Evolutionary conservation across 2,797 vertebrate genomes (phyloP).

Genomic region (Sebastiscus tertius): DNA sequence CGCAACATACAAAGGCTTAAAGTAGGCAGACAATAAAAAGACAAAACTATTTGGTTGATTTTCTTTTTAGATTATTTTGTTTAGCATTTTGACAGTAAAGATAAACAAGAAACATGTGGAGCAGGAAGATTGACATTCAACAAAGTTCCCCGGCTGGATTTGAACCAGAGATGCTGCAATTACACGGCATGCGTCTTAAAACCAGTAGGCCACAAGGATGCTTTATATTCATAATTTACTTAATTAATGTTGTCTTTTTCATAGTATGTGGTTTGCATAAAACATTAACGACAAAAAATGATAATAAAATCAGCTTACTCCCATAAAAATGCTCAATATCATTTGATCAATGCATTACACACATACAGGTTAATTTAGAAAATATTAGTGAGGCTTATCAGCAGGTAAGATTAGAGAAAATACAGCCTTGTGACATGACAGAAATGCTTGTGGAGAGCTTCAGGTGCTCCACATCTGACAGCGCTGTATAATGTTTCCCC

Average conservation of each 20-base stretch:
- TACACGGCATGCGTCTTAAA: not conserved
- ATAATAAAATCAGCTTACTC: not conserved
- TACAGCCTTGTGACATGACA: not conserved
- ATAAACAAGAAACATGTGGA: not conserved
- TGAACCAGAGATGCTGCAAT: not conserved
- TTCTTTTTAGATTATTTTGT: not conserved
- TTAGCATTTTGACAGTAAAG: not conserved
- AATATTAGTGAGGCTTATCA: not conserved
- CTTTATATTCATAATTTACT: not conserved
- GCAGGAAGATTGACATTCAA: not conserved
- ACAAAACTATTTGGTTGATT: not conserved
- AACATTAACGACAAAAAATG: not conserved
- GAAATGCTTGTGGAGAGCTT: conserved; percentile 1
- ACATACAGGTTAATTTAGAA: not conserved
- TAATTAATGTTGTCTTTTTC: not conserved
- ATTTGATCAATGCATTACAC: not conserved
- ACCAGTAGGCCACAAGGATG: not conserved
- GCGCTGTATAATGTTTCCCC: not conserved
- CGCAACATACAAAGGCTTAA: not conserved
- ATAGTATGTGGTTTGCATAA: not conserved
- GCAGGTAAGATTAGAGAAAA: not conserved
- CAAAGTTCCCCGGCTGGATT: not conserved
- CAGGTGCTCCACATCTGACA: conserved; percentile 36
- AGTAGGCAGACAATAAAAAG: not conserved
- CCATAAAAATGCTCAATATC: not conserved